Conservation (phyloP, 2,888 invertebrate genomes). For the Drosophila ezoana region DNA sequence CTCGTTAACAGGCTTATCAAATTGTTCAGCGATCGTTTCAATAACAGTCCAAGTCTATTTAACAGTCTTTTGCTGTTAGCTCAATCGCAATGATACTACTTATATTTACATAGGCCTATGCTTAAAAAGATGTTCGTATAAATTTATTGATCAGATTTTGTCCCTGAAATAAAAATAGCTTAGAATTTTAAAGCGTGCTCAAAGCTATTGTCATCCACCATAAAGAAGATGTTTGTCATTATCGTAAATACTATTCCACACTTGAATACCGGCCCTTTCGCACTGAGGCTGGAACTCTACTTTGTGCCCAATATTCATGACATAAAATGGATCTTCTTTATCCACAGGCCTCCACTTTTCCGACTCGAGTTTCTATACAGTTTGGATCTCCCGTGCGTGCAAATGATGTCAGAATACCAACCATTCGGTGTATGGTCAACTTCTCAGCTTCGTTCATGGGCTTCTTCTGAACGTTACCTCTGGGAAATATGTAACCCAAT, state of each 20-base stretch:
- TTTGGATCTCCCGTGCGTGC: conserved; percentile 82
- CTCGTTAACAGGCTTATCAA: not conserved
- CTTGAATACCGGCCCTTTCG: conserved; percentile 73
- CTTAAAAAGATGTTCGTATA: no score
- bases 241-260: conserved; percentile 81
- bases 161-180: not conserved
- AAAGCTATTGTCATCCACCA: not conserved
- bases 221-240: conserved; percentile 47
- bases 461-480: conserved; percentile 38
- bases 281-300: conserved; percentile 63
- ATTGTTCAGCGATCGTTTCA: not conserved
- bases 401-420: conserved; percentile 78
- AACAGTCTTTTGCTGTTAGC: no score
- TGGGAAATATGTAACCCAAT: conserved; percentile 81
- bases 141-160: no score
- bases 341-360: conserved; percentile 73
- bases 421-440: conserved; percentile 78
- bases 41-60: no score
- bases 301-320: conserved; percentile 77
- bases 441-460: conserved; percentile 61
- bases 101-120: no score
- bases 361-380: conserved; percentile 50
- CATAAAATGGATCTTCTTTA: conserved; percentile 57
- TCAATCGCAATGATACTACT: no score
- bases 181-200: not conserved